phyloP scores from a whole-genome alignment of 2,797 vertebrate species.

The Sebastes baramenuke region DNA sequence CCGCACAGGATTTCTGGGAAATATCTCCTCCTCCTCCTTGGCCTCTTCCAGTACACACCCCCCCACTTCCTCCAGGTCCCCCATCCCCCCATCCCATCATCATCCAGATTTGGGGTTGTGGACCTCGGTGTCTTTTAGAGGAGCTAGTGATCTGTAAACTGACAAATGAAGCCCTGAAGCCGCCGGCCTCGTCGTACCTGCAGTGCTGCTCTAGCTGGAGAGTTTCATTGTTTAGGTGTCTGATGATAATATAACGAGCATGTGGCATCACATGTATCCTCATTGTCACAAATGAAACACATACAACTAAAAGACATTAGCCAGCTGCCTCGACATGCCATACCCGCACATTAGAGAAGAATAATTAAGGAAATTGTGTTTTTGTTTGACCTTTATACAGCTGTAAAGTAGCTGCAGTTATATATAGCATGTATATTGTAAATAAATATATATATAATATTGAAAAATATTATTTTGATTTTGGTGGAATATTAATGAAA shows the following conservation, averaged over 20 bases:
- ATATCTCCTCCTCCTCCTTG: background rate
- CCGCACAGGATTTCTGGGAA: background rate
- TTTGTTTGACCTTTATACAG: background rate
- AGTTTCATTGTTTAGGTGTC: background rate
- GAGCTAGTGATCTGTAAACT: constrained; percentile 86
- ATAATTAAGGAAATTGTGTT: background rate
- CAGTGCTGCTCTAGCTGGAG: background rate
- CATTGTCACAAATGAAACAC: background rate
- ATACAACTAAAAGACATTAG: background rate
- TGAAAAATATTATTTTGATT: too few species aligned
- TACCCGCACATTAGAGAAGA: background rate
- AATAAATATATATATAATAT: too few species aligned
- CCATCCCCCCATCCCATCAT: background rate
- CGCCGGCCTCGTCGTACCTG: background rate
- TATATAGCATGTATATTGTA: background rate
- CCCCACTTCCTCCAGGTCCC: too few species aligned
- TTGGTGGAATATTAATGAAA: too few species aligned
- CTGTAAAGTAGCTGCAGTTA: background rate
- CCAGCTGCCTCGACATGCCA: background rate
- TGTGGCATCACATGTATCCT: background rate
- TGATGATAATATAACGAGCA: background rate
- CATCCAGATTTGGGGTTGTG: constrained; percentile 1
- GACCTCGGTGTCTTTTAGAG: constrained; percentile 50
- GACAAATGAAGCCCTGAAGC: constrained; percentile 84
- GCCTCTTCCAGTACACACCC: background rate